Evolutionary conservation across 1,140 invertebrate genomes (phyloP), one percentile per base, ranked within the genome.

Genomic region (Neodiprion pinetum): DNA sequence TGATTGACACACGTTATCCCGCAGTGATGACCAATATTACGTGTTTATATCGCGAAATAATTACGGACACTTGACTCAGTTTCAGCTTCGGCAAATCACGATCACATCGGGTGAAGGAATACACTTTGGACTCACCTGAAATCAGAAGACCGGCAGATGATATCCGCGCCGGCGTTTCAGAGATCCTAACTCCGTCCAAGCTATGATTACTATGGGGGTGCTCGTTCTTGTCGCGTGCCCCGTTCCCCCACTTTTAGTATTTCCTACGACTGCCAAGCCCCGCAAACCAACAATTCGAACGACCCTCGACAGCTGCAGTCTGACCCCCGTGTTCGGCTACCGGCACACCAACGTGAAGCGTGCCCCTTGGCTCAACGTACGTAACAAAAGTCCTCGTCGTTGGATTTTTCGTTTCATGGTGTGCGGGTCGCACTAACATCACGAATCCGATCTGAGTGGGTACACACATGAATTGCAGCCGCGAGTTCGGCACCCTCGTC

Each of bases 221-320:
- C 72, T 72, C 67, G 70, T 66, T 48, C 49, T 61, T 75, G 79
- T 83, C 79, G 80, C 79, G 81, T 83, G 80, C 76, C 80, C 77
- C 53, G 66, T 49, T 77, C 76, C 80, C 81, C 81, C 81, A 80
- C 53, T 61, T 61, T 61, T 17, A 61, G 11, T 21, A 21, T 21
- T 21, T 21, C 17, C 17, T 21, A 21, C 17, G 17, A 21, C 17
- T 21, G 17, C 17, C 17, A 21, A 61, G 9, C 53, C 53, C 81
- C 69, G 72, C 53, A 48, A 14, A 53, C 70, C 66, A 48, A 48
- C 40, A 47, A 11, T 1, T 49, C 49, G 23, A 50, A 67, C 40
- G 21, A 48, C 66, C 66, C n/a, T 8, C 68, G 71, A 71, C 81
- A 83, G 81, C 81, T 83, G 81, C 81, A 77, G 75, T 65, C 71